Conservation (phyloP, 2,888 invertebrate genomes). For the Ceramica pisi region DNA sequence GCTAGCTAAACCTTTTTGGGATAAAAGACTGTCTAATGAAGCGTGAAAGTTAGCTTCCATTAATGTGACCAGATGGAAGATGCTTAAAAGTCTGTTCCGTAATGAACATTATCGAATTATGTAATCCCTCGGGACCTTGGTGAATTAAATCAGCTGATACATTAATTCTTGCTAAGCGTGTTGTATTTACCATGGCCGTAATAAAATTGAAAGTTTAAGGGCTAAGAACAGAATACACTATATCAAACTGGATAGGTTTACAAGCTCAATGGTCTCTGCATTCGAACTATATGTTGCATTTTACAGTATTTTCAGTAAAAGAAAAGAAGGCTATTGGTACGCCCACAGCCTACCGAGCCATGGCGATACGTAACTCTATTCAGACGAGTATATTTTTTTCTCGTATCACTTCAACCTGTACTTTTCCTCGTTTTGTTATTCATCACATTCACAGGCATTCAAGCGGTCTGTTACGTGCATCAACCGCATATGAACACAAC, state of each 20-base stretch:
- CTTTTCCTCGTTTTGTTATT: constrained; percentile 70
- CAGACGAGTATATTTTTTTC: constrained; percentile 67
- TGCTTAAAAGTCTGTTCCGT: constrained; percentile 18
- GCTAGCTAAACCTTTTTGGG: constrained; percentile 2
- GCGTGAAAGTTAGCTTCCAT: constrained; percentile 7
- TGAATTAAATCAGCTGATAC: constrained; percentile 12
- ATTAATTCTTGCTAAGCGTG: not conserved
- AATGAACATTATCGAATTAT: constrained; percentile 30
- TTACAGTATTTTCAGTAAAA: constrained; percentile 37
- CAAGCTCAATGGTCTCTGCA: not conserved
- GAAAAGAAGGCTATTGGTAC: constrained; percentile 31
- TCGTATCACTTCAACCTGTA: constrained; percentile 71
- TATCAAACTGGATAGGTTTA: constrained; percentile 7
- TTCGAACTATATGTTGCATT: constrained; percentile 7
- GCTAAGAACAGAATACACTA: not conserved
- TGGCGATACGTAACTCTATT: constrained; percentile 65
- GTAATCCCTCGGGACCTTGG: not conserved
- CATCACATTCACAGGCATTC: constrained; percentile 72
- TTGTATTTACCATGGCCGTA: not conserved
- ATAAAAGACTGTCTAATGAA: constrained; percentile 24
- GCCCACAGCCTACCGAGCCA: constrained; percentile 55
- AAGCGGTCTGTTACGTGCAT: constrained; percentile 66
- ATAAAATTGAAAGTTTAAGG: constrained; percentile 5
- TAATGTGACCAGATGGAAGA: constrained; percentile 29
- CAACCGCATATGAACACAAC: constrained; percentile 66